Evolutionary conservation across 2,797 vertebrate species (phyloP), one percentile per base, ranked within the genome.

Genomic region (Hemitrygon akajei): DNA sequence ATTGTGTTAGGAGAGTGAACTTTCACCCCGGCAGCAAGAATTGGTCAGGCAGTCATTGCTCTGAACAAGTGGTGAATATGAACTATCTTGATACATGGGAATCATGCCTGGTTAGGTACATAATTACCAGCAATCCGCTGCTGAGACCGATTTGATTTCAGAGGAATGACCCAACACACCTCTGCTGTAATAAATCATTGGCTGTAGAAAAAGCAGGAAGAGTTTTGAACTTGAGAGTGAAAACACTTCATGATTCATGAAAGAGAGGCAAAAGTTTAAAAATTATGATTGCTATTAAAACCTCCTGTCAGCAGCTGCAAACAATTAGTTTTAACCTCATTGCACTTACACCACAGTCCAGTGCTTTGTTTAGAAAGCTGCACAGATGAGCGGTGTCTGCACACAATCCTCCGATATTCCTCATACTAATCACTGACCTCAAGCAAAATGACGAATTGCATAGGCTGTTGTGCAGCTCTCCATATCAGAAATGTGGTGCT

Each of bases 261-360:
- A 18, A 37, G 86, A 89, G 11, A 20, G 7, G 86, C n/a, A 89
- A 89, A 11, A 20, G 63, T 34, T 89, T 66, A 66, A 66, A 47
- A 10, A 89, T 89, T 37, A 20, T 34, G 20, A 20, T 89, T 7
- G 18, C 91, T 12, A 10, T 93, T 93, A 75, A 76, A 56, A 3
- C 12, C 71, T 30, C 22, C 73, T 93, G 40, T 93, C 40, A 56
- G 71, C 91, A 93, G 91, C 69, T 93, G 69, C 91, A 10, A 47
- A 16, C 91, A 76, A 76, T 93, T 93, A 75, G 40, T 56, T 93
- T 0, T 58, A 73, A 75, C 91, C 91, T 73, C 25, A 25, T n/a
- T 75, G 91, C 37, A 75, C 30, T 66, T 92, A 56, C 37, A 12
- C 22, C 22, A 76, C 69, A 56, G 56, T n/a, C 47, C 11, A 30